A percentile compares a stretch with the other conserved stretches of the same genome.
These are phyloP conservation scores for Sarcophaga rosellei DNA, from an alignment of 2,888 invertebrate genomes.

Conservation along the genomic window DNA sequence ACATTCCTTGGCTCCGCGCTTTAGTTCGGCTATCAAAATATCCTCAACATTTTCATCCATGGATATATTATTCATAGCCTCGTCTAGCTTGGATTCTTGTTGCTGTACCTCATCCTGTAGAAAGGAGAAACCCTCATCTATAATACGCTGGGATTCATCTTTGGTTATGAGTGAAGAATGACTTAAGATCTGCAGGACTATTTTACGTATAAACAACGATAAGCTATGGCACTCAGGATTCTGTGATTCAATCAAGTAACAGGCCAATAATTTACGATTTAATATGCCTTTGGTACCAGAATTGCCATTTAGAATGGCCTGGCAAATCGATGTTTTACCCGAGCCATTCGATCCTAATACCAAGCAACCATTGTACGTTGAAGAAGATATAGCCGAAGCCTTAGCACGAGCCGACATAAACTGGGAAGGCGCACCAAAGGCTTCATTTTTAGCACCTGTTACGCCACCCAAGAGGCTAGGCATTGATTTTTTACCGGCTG, in stretches of 20 bases:
- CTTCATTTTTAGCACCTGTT: slow-evolving; percentile 61
- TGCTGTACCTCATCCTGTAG: slow-evolving; percentile 78
- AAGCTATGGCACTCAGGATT: slow-evolving; percentile 92
- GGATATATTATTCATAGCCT: slow-evolving; percentile 78
- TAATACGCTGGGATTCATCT: slow-evolving; percentile 77
- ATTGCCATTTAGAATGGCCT: slow-evolving; percentile 84
- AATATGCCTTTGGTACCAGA: slow-evolving; percentile 81
- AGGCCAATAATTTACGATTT: slow-evolving; percentile 90
- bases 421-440: slow-evolving; percentile 70
- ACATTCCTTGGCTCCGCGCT: slow-evolving; percentile 75
- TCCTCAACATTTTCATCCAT: slow-evolving; percentile 80
- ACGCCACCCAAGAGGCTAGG: slow-evolving; percentile 72
- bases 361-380: slow-evolving; percentile 88
- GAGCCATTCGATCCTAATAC: slow-evolving; percentile 96
- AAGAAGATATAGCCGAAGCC: slow-evolving; percentile 76
- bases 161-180: slow-evolving; percentile 83
- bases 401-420: slow-evolving; percentile 78
- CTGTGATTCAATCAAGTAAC: slow-evolving; percentile 93
- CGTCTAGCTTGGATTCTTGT: slow-evolving; percentile 77
- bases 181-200: slow-evolving; percentile 92
- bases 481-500: slow-evolving; percentile 86
- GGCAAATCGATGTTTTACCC: slow-evolving; percentile 95
- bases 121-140: slow-evolving; percentile 78
- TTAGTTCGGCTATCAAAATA: slow-evolving; percentile 79
- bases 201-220: slow-evolving; percentile 91